Conservation (phyloP, 2,113 vertebrate species). For the Atrichornis clamosus region DNA sequence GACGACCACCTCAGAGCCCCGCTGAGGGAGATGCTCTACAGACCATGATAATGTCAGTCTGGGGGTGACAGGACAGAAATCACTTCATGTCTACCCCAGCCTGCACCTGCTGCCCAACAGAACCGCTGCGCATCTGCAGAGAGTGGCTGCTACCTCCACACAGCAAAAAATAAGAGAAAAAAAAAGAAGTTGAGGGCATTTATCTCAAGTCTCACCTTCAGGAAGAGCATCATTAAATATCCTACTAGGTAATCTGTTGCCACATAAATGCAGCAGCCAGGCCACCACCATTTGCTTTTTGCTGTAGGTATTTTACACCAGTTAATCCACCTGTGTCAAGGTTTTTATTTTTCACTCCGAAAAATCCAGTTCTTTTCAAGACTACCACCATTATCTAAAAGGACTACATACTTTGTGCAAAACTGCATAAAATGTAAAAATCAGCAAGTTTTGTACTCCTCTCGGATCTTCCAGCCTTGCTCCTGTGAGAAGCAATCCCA, state of each 20-base stretch:
- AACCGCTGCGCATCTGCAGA: accelerated
- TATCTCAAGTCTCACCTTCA: neutral
- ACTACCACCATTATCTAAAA: neutral
- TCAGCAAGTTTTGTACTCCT: neutral
- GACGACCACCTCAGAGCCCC: neutral
- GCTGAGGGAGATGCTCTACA: neutral
- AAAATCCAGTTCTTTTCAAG: neutral
- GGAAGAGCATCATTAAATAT: neutral
- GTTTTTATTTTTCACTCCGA: neutral
- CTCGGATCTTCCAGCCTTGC: neutral
- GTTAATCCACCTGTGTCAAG: neutral
- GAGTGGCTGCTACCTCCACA: neutral
- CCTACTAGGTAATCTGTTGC: neutral
- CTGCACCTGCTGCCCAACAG: neutral
- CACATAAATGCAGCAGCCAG: neutral
- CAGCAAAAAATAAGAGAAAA: neutral
- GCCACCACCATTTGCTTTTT: neutral
- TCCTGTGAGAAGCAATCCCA: neutral
- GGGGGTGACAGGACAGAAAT: neutral
- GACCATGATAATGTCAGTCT: neutral
- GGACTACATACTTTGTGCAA: neutral
- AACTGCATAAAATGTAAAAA: neutral
- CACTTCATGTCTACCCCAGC: neutral
- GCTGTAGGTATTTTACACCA: neutral
- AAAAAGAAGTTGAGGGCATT: neutral